Evolutionary conservation across 2,888 invertebrate species (phyloP).

Genomic region (Agriotes lineatus): DNA sequence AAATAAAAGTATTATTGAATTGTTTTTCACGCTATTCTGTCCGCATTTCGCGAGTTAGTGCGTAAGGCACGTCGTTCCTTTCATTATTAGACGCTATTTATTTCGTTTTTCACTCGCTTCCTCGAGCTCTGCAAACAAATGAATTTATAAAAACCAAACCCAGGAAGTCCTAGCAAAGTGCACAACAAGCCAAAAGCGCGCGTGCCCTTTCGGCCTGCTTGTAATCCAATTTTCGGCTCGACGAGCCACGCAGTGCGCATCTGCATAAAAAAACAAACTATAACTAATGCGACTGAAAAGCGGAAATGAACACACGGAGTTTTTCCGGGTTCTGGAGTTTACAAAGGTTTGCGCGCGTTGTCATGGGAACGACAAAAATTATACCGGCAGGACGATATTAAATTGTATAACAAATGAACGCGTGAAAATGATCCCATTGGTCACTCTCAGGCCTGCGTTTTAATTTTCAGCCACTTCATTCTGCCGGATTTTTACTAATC

Average conservation of each 20-base stretch:
- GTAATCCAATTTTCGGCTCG: slow-evolving; percentile 10
- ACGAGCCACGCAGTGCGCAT: neutral
- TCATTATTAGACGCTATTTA: slow-evolving; percentile 38
- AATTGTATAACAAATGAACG: neutral
- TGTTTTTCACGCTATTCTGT: slow-evolving; percentile 38
- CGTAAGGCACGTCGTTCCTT: slow-evolving; percentile 31
- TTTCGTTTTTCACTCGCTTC: slow-evolving; percentile 17
- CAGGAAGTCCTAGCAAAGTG: too few relatives aligned
- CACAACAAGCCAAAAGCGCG: neutral
- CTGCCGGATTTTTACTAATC: too few relatives aligned
- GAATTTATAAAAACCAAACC: slow-evolving; percentile 15
- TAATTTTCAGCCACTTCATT: too few relatives aligned
- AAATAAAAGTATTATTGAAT: slow-evolving; percentile 44
- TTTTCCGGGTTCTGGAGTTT: neutral
- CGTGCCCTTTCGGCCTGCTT: neutral
- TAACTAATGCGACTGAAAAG: neutral
- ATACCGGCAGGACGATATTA: neutral
- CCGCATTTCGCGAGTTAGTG: slow-evolving; percentile 36
- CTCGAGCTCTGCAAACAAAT: neutral
- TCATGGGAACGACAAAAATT: neutral
- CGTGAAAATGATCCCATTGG: neutral
- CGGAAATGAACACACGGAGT: neutral
- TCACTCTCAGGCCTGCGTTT: too few relatives aligned
- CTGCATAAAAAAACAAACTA: slow-evolving; percentile 10
- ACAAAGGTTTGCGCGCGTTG: neutral